These are phyloP conservation scores for Drosophila phalerata DNA, from an alignment of 2,888 invertebrate genomes.

Conservation along the genomic window DNA sequence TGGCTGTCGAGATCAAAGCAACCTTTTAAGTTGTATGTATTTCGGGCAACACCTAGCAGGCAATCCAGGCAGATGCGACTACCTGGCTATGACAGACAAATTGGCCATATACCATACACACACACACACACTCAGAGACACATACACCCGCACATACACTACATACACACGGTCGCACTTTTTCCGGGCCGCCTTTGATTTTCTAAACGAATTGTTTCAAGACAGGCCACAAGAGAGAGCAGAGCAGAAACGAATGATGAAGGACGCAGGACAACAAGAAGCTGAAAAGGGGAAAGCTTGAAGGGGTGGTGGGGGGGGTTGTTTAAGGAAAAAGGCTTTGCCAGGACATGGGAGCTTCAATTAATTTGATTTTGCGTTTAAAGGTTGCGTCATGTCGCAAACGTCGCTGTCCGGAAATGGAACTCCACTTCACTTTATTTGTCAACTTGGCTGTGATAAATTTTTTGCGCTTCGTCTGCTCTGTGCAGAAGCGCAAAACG, in stretches of 20 bases:
- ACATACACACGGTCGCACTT: slow-evolving; percentile 30
- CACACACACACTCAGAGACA: slow-evolving; percentile 19
- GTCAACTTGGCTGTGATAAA: slow-evolving; percentile 75
- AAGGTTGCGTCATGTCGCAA: slow-evolving; percentile 34
- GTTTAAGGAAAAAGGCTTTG: slow-evolving; percentile 28
- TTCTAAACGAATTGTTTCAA: slow-evolving; percentile 84
- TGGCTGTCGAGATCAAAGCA: slow-evolving; percentile 71
- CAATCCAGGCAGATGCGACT: slow-evolving; percentile 25
- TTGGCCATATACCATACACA: slow-evolving; percentile 72
- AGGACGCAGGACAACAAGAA: slow-evolving; percentile 12
- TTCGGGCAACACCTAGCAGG: slow-evolving; percentile 72
- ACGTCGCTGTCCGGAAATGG: slow-evolving; percentile 58
- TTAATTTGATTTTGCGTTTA: slow-evolving; percentile 76
- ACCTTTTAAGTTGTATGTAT: slow-evolving; percentile 75
- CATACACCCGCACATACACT: slow-evolving; percentile 17
- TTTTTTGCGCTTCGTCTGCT: slow-evolving; percentile 75
- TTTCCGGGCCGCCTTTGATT: slow-evolving; percentile 80
- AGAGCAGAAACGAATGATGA: neutral
- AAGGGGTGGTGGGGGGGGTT: neutral
- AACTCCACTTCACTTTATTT: slow-evolving; percentile 73
- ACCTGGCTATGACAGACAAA: slow-evolving; percentile 69
- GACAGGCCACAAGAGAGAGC: slow-evolving; percentile 81
- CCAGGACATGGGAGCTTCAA: slow-evolving; percentile 75
- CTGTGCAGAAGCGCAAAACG: slow-evolving; percentile 31
- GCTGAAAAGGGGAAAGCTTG: neutral